Evolutionary conservation across 2,888 invertebrate species (phyloP).

Genomic region (Acronicta alni): DNA sequence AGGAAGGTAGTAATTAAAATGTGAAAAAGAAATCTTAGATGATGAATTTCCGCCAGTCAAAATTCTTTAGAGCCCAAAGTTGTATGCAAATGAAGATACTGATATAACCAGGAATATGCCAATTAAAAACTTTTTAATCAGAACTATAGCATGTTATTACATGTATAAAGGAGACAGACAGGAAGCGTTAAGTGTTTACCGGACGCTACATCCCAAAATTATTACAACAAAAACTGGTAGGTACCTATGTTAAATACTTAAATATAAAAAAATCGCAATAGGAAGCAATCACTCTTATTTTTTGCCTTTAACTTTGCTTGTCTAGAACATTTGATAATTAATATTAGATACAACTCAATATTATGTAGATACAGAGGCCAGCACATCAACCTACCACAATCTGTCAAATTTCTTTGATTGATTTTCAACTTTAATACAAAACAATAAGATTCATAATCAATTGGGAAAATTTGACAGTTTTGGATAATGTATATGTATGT

Average conservation of each 20-base stretch:
- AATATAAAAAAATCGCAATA: conserved; percentile 40
- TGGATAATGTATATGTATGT: too few relatives aligned
- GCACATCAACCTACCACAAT: too few relatives aligned
- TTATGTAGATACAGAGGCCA: too few relatives aligned
- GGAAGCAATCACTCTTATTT: conserved; percentile 36
- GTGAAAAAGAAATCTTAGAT: not conserved
- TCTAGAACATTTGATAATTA: not conserved
- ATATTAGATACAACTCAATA: not conserved
- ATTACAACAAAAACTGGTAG: conserved; percentile 32
- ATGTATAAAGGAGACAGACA: conserved; percentile 22
- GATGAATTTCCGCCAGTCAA: conserved; percentile 7
- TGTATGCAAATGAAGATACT: not conserved
- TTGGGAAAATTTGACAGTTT: too few relatives aligned
- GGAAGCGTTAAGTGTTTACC: conserved; percentile 40
- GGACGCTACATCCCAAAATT: conserved; percentile 33
- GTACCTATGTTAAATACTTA: conserved; percentile 29
- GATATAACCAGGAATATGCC: conserved; percentile 7
- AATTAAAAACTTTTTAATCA: conserved; percentile 14
- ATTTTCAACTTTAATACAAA: too few relatives aligned
- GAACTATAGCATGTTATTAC: conserved; percentile 37
- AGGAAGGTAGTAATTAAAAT: not conserved
- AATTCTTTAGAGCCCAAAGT: not conserved
- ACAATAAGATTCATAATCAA: too few relatives aligned
- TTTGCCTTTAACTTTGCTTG: not conserved
- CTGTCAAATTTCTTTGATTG: too few relatives aligned